These are phyloP conservation scores for Idaea aversata DNA, from an alignment of 2,888 invertebrate species.

Conservation along the genomic window DNA sequence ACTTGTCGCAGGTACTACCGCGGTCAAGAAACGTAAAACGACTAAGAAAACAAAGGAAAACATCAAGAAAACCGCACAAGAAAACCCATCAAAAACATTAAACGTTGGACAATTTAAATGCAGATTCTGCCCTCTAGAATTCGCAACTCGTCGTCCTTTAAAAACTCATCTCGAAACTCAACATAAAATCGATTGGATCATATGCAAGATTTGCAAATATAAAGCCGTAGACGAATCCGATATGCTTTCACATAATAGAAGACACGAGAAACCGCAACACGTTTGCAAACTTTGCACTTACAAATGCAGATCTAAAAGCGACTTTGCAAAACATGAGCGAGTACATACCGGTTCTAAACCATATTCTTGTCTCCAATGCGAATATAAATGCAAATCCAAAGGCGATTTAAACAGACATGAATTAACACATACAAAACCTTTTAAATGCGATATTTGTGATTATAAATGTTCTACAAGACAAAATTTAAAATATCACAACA, in stretches of 20 bases:
- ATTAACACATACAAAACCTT: neutral
- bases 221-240: neutral
- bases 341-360: neutral
- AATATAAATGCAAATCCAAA: neutral
- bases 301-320: neutral
- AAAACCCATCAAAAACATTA: no score
- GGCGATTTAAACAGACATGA: neutral
- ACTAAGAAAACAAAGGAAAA: neutral
- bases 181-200: neutral
- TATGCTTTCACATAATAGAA: neutral
- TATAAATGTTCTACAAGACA: neutral
- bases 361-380: neutral
- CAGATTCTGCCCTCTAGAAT: neutral
- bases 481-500: neutral
- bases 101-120: neutral
- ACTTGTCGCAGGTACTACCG: neutral
- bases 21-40: neutral
- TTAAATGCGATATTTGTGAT: neutral
- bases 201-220: neutral
- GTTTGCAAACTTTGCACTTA: neutral
- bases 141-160: neutral
- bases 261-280: neutral
- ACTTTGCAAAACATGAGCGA: neutral
- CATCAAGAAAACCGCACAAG: no score
- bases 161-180: neutral